These are phyloP conservation scores for Leptinotarsa haldemani DNA, from an alignment of 2,888 invertebrate species.

Conservation along the genomic window DNA sequence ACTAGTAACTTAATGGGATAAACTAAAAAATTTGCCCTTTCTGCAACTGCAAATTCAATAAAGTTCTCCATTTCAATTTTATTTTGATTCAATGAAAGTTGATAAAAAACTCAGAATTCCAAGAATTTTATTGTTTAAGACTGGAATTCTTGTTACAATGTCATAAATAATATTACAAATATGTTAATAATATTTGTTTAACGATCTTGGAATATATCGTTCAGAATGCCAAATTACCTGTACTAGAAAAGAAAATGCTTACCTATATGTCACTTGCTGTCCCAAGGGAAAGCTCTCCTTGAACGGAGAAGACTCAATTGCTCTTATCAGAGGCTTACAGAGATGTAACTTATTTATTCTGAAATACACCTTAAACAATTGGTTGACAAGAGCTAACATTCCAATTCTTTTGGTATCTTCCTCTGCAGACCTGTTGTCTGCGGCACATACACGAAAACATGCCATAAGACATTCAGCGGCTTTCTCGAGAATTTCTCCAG, in stretches of 20 bases:
- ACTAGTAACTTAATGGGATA: too few relatives aligned
- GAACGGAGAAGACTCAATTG: constrained; percentile 92
- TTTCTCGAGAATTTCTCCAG: constrained; percentile 86
- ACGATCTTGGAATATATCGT: too few relatives aligned
- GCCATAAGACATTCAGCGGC: constrained; percentile 94
- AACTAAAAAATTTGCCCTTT: too few relatives aligned
- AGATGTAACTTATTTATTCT: constrained; percentile 90
- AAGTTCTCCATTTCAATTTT: too few relatives aligned
- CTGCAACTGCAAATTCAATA: too few relatives aligned
- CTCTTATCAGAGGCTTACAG: constrained; percentile 94
- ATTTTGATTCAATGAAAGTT: too few relatives aligned
- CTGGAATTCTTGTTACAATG: too few relatives aligned
- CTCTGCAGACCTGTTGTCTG: constrained; percentile 90
- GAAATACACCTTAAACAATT: constrained; percentile 88
- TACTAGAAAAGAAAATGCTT: neutral
- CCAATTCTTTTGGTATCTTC: constrained; percentile 95
- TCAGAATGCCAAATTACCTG: too few relatives aligned
- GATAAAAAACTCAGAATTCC: too few relatives aligned
- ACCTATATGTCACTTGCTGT: constrained; percentile 94
- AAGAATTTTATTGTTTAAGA: too few relatives aligned
- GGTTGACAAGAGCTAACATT: constrained; percentile 96
- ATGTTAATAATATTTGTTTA: too few relatives aligned
- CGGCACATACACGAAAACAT: constrained; percentile 94
- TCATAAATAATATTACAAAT: too few relatives aligned
- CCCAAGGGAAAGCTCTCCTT: constrained; percentile 91